Conservation (phyloP, 2,888 invertebrate species). For the Drosophila nr. medialis region DNA sequence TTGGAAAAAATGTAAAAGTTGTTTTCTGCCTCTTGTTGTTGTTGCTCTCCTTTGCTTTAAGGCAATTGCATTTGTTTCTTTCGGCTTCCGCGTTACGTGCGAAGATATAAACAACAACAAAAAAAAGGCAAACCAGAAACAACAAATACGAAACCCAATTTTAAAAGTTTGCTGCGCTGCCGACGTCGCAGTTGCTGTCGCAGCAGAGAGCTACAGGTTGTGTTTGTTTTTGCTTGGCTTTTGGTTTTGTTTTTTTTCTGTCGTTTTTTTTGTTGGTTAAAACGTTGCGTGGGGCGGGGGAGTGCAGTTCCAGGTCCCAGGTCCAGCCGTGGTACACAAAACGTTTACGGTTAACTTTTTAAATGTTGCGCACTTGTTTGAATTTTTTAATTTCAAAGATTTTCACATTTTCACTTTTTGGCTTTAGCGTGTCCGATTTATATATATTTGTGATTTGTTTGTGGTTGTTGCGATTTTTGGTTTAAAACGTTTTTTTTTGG, state of each 20-base stretch:
- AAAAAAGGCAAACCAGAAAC: background rate
- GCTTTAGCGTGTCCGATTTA: constrained; percentile 4
- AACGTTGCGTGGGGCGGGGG: background rate
- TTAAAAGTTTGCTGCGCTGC: constrained; percentile 46
- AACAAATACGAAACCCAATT: constrained; percentile 41
- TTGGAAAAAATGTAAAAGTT: constrained; percentile 48
- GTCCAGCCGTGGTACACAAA: constrained; percentile 16
- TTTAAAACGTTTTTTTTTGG: constrained; percentile 43
- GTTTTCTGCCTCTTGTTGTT: constrained; percentile 17
- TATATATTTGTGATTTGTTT: constrained; percentile 36
- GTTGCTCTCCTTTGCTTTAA: constrained; percentile 40
- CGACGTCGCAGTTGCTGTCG: constrained; percentile 34
- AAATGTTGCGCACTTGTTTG: constrained; percentile 1
- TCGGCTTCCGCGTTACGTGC: constrained; percentile 62
- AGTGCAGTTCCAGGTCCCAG: constrained; percentile 26
- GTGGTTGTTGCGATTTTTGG: constrained; percentile 46
- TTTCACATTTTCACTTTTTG: constrained; percentile 52
- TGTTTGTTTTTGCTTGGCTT: constrained; percentile 38
- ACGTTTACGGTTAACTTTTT: constrained; percentile 4
- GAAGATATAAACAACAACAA: constrained; percentile 12
- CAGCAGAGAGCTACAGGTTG: constrained; percentile 70
- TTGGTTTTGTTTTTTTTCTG: constrained; percentile 1
- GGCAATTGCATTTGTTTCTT: constrained; percentile 56
- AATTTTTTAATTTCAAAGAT: background rate
- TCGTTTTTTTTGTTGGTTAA: background rate